Conservation (phyloP, 2,888 invertebrate species). For the Scaptomyza polygonia region DNA sequence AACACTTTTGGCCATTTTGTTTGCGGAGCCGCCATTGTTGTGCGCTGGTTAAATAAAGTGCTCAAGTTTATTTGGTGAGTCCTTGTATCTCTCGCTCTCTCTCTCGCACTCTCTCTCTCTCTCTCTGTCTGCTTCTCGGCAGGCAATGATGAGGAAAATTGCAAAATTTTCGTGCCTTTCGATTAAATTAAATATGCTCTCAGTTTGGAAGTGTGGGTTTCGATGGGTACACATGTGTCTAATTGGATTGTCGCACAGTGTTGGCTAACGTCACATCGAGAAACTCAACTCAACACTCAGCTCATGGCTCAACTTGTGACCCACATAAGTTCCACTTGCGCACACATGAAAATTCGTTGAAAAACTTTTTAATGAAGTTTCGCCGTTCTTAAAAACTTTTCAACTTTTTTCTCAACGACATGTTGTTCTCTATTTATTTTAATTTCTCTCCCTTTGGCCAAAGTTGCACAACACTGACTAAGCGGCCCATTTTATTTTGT, state of each 20-base stretch:
- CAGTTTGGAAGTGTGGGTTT: conserved; percentile 9
- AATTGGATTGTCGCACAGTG: conserved; percentile 72
- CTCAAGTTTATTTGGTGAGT: conserved; percentile 54
- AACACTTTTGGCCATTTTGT: conserved; percentile 78
- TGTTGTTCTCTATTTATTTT: conserved; percentile 74
- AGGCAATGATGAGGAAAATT: conserved; percentile 71
- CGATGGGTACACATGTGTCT: conserved; percentile 60
- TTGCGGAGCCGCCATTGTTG: conserved; percentile 64
- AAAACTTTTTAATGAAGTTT: conserved; percentile 78
- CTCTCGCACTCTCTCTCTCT: neutral
- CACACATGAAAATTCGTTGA: conserved; percentile 22
- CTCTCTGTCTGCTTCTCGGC: neutral
- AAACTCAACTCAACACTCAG: conserved; percentile 12
- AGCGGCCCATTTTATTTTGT: conserved; percentile 63
- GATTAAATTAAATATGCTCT: conserved; percentile 74
- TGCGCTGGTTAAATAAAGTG: conserved; percentile 45
- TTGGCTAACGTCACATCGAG: conserved; percentile 60
- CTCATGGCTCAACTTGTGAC: conserved; percentile 34
- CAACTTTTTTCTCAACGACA: conserved; percentile 61
- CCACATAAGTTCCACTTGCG: conserved; percentile 57
- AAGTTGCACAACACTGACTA: conserved; percentile 49
- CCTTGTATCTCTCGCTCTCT: neutral
- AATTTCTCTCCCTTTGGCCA: conserved; percentile 44
- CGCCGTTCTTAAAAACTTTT: conserved; percentile 72
- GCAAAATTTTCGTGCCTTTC: conserved; percentile 68